A percentile compares a stretch with the other conserved stretches of the same genome.
Conservation (phyloP, 92 coral and sea anemone genomes). For the Porites rus region DNA sequence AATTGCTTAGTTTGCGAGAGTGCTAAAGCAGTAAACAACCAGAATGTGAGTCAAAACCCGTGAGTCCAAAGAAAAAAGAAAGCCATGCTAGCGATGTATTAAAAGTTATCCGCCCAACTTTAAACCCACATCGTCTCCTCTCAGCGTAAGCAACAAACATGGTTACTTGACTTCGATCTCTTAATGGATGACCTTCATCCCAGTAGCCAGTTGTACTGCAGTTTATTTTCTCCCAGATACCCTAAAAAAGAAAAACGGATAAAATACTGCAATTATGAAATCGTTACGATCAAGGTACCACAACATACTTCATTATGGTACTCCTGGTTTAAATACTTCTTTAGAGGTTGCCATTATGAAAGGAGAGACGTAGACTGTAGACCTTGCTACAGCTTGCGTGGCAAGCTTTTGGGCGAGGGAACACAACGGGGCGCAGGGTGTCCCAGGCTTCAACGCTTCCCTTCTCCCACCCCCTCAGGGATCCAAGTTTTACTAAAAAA, state of each 20-base stretch:
- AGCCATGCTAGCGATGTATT: slow-evolving; percentile 83
- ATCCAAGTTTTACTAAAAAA: too few relatives aligned
- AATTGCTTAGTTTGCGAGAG: too few relatives aligned
- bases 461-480: too few relatives aligned
- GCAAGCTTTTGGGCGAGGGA: too few relatives aligned
- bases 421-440: too few relatives aligned
- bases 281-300: background rate
- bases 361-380: too few relatives aligned
- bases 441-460: too few relatives aligned
- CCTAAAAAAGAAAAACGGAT: slow-evolving; percentile 2
- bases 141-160: slow-evolving; percentile 63
- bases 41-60: slow-evolving; percentile 41
- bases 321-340: too few relatives aligned
- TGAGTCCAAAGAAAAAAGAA: slow-evolving; percentile 75
- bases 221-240: slow-evolving; percentile 71
- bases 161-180: slow-evolving; percentile 63
- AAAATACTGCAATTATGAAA: background rate
- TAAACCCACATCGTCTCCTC: slow-evolving; percentile 76
- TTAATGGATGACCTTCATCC: slow-evolving; percentile 70
- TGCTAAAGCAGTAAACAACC: too few relatives aligned
- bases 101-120: slow-evolving; percentile 81
- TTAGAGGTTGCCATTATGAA: too few relatives aligned
- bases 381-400: too few relatives aligned
- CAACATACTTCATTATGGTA: too few relatives aligned
- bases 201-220: slow-evolving; percentile 63